Conservation (phyloP, 2,888 invertebrate genomes). For the Chromoteleia sp. region DNA sequence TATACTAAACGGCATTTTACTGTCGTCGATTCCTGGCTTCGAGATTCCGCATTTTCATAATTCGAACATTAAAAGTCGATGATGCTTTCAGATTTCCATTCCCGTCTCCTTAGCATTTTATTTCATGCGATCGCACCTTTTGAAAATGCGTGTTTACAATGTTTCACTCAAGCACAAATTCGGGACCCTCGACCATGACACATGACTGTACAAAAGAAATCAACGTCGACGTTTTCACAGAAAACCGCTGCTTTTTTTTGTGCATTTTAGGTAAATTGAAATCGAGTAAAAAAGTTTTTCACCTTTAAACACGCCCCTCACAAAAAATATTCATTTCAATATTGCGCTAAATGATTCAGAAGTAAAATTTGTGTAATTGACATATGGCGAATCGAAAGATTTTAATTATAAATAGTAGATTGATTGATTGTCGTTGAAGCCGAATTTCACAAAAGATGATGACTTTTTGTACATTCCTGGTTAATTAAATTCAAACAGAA, state of each 20-base stretch:
- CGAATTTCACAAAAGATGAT: too few species aligned
- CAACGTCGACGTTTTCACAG: slow-evolving; percentile 1
- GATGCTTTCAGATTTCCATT: slow-evolving; percentile 70
- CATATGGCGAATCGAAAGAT: slow-evolving; percentile 12
- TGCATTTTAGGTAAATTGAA: slow-evolving; percentile 17
- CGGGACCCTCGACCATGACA: not conserved
- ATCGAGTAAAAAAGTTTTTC: not conserved
- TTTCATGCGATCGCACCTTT: slow-evolving; percentile 55
- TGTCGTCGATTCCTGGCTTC: slow-evolving; percentile 66
- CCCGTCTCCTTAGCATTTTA: slow-evolving; percentile 63
- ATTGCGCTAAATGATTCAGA: not conserved
- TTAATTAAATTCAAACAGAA: too few species aligned
- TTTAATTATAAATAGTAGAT: slow-evolving; percentile 16
- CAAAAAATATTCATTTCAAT: not conserved
- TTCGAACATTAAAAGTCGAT: slow-evolving; percentile 70
- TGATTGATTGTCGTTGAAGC: slow-evolving; percentile 14
- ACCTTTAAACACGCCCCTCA: not conserved
- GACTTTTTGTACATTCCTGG: too few species aligned
- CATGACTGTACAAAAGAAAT: slow-evolving; percentile 27
- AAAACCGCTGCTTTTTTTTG: slow-evolving; percentile 4
- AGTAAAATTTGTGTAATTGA: not conserved
- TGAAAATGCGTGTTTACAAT: slow-evolving; percentile 50
- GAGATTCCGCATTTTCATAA: slow-evolving; percentile 66
- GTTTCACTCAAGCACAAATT: slow-evolving; percentile 26
- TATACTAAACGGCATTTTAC: slow-evolving; percentile 71